Evolutionary conservation across 1,140 invertebrate species (phyloP), one percentile per base, ranked within the genome.

Genomic region (Acromyrmex charruanus): DNA sequence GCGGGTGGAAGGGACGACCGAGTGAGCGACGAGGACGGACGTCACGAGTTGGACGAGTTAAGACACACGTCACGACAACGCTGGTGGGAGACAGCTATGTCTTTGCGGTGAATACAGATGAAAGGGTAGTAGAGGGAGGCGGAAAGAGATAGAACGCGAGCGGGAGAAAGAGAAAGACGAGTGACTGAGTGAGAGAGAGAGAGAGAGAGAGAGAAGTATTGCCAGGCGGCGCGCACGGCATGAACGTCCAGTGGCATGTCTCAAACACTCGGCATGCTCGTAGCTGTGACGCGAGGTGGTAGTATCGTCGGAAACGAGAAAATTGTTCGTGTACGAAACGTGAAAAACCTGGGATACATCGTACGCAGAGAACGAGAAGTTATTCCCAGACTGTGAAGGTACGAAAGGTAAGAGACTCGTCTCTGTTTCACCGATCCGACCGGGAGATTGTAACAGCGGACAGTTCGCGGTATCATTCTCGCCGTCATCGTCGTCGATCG

Each of bases 231-330:
- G 92, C 91, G 85, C 90, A 94, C 93, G 86, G 94, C 92, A 94
- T 91, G 92, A 92, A 94, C 92, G 91, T 92, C 75, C 93, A 92
- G 89, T 91, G 92, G 93, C 94, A 94, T 94, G 94, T 94, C 88
- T 92, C 94, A 92, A 94, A 93, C 91, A 92, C 93, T 91, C 93
- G 89, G 92, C 93, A 94, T 95, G 93, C 91, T 93, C 91, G 91
- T 93, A 93, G 93, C 90, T 93, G 66, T 49, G 91, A 88, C 90
- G 91, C 90, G 91, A 94, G 91, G 89, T 92, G 81, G 75, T 89
- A 85, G 63, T 85, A 74, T 72, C 80, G 87, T 91, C 74, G 82
- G 80, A 85, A 91, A 88, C 84, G 87, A 88, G 77, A 74, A 82
- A 90, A 86, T 88, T 71, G 59, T 81, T 28, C 81, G 80, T 28